These are phyloP conservation scores for Acleris cristana DNA, from an alignment of 2,888 invertebrate species.

Conservation along the genomic window DNA sequence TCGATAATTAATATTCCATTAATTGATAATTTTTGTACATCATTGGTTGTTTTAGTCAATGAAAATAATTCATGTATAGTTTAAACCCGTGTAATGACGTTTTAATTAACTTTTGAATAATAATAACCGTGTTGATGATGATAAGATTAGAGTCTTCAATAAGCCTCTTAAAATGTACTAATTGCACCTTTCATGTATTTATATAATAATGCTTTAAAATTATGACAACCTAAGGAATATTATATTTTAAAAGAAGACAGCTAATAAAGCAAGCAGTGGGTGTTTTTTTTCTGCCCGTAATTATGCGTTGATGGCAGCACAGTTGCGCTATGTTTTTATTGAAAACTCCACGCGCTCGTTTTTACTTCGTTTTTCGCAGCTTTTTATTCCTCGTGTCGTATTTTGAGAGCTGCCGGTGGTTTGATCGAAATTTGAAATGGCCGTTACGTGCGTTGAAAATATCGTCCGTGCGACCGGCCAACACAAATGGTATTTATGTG, in stretches of 20 bases:
- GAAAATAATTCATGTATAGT: constrained; percentile 48
- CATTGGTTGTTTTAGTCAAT: constrained; percentile 42
- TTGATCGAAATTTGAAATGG: constrained; percentile 38
- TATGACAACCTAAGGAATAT: too few species aligned
- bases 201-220: too few species aligned
- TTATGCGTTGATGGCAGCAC: constrained; percentile 60
- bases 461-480: constrained; percentile 18
- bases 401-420: constrained; percentile 33
- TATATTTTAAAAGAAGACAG: too few species aligned
- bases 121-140: constrained; percentile 1
- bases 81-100: constrained; percentile 50
- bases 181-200: too few species aligned
- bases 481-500: constrained; percentile 27
- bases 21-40: constrained; percentile 50
- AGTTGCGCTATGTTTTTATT: constrained; percentile 71
- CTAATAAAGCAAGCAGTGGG: too few species aligned
- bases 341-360: constrained; percentile 64
- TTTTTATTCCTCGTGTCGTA: constrained; percentile 50
- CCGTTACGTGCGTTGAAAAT: constrained; percentile 32
- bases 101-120: constrained; percentile 47
- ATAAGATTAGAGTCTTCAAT: constrained; percentile 13
- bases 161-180: too few species aligned
- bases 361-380: constrained; percentile 58
- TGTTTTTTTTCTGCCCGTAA: not conserved
- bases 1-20: constrained; percentile 54